Evolutionary conservation across 2,113 vertebrate genomes (phyloP).

Genomic region (Fregetta grallaria): DNA sequence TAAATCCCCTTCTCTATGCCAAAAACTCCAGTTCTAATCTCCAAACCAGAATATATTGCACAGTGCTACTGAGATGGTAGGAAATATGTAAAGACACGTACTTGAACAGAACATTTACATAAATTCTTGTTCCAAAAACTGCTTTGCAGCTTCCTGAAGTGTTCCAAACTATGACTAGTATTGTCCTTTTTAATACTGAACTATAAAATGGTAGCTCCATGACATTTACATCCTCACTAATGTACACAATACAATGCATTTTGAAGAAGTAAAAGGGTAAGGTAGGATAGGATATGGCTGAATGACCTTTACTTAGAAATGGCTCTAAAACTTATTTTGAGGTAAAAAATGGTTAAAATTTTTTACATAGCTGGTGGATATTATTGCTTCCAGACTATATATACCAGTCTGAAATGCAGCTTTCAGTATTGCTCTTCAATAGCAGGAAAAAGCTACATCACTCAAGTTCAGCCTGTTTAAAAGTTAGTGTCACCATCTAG

Average conservation of each 20-base stretch:
- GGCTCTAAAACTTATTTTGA: background rate
- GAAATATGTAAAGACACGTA: background rate
- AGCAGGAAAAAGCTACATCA: background rate
- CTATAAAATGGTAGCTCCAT: background rate
- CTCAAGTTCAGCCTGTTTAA: background rate
- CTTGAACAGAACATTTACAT: background rate
- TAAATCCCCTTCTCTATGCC: background rate
- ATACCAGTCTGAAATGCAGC: background rate
- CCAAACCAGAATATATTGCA: background rate
- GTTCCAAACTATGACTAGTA: background rate
- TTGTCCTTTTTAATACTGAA: background rate
- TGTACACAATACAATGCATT: background rate
- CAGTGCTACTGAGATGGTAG: background rate
- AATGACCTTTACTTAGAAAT: background rate
- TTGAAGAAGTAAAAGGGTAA: background rate
- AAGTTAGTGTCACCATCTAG: slow-evolving; percentile 38
- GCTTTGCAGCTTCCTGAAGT: background rate
- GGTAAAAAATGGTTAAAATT: background rate
- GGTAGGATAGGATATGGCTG: background rate
- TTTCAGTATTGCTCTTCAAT: background rate
- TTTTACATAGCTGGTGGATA: background rate
- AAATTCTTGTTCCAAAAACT: background rate
- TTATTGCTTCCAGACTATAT: background rate
- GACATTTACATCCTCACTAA: background rate
- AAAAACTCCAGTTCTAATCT: background rate